phyloP scores from a whole-genome alignment of 2,888 invertebrate species.

The Mesodorylaimus sp. region DNA sequence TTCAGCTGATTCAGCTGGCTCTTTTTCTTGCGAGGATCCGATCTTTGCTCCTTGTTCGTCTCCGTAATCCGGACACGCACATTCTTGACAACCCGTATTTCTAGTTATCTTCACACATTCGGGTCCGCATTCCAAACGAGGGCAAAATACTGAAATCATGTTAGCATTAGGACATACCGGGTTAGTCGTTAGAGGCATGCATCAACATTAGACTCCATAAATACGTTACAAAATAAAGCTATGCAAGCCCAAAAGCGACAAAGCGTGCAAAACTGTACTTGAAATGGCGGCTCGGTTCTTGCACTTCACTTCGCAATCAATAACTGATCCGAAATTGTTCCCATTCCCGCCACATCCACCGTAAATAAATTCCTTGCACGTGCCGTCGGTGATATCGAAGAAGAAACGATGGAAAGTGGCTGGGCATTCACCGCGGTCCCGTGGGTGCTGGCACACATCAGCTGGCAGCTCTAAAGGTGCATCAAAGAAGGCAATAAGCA shows the following conservation, averaged over 20 bases:
- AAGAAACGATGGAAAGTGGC: background rate
- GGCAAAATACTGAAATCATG: background rate
- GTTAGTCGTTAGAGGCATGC: no score
- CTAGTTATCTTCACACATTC: background rate
- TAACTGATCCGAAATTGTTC: constrained; percentile 23
- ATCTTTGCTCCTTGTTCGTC: no score
- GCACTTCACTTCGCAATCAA: constrained; percentile 9
- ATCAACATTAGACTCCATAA: no score
- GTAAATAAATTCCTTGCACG: constrained; percentile 29
- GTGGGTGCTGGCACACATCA: background rate
- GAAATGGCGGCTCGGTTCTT: no score
- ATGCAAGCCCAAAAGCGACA: no score
- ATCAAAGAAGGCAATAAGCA: no score
- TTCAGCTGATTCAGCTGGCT: no score
- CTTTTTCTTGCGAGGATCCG: no score
- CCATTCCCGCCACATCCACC: constrained; percentile 27
- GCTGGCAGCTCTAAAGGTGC: background rate
- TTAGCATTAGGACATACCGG: no score
- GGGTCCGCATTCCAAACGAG: background rate
- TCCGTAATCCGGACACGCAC: background rate
- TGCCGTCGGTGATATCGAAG: constrained; percentile 10
- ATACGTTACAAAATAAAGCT: no score
- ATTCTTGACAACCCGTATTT: background rate
- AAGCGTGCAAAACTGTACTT: no score
- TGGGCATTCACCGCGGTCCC: background rate